A percentile compares a stretch with the other conserved stretches of the same genome.
Conservation (phyloP, 2,888 invertebrate species). For the Crioceris asparagi region DNA sequence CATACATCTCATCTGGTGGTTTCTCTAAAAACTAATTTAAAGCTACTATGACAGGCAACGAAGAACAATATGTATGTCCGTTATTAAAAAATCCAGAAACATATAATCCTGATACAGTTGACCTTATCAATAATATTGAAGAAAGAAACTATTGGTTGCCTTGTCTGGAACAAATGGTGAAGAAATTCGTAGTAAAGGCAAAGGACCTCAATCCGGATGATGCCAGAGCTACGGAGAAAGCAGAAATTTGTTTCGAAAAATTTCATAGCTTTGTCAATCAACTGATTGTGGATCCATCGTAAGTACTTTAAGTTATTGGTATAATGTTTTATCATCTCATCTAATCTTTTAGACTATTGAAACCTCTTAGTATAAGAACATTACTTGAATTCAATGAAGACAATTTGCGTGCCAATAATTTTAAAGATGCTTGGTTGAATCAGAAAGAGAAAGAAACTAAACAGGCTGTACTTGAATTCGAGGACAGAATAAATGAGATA, state of each 20-base stretch:
- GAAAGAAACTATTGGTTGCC: constrained; percentile 88
- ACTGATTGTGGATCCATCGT: constrained; percentile 70
- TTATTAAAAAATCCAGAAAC: constrained; percentile 64
- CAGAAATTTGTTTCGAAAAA: constrained; percentile 70
- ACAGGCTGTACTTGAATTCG: constrained; percentile 60
- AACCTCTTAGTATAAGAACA: constrained; percentile 78
- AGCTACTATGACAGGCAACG: constrained; percentile 17
- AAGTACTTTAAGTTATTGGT: constrained; percentile 34
- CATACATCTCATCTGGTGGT: too few relatives aligned
- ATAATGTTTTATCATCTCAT: too few relatives aligned
- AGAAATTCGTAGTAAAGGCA: constrained; percentile 77
- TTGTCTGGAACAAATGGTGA: constrained; percentile 78
- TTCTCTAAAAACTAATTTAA: too few relatives aligned
- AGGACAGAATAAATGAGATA: constrained; percentile 53
- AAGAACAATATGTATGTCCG: constrained; percentile 47
- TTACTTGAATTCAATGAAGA: constrained; percentile 88
- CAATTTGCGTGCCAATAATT: constrained; percentile 80
- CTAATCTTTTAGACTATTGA: constrained; percentile 32
- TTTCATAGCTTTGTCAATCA: constrained; percentile 70
- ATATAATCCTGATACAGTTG: constrained; percentile 88
- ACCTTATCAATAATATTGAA: constrained; percentile 73
- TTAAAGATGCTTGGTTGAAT: constrained; percentile 76
- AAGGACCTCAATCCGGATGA: constrained; percentile 66
- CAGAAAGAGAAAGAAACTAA: constrained; percentile 85
- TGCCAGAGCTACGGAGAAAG: constrained; percentile 65